Evolutionary conservation across 2,113 vertebrate genomes (phyloP).

Genomic region (Piprites chloris): DNA sequence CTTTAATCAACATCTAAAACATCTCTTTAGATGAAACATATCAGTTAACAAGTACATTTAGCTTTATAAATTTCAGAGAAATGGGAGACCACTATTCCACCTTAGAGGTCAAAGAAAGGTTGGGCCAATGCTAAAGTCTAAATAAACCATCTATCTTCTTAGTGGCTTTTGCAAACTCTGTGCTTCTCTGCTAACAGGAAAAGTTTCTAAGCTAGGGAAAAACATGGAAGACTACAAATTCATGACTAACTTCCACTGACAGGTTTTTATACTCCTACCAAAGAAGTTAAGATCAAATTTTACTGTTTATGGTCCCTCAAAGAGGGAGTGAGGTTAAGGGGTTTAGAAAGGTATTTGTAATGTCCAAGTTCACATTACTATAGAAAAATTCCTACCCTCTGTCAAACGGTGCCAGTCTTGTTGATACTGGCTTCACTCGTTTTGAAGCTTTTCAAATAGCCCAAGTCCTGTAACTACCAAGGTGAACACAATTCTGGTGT

Average conservation of each 20-base stretch:
- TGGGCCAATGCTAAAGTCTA: background rate
- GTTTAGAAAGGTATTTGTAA: background rate
- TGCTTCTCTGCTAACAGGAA: background rate
- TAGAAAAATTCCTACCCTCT: background rate
- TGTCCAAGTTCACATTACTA: background rate
- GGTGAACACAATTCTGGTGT: background rate
- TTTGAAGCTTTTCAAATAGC: background rate
- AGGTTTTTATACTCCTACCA: background rate
- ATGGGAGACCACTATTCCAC: background rate
- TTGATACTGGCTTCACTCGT: background rate
- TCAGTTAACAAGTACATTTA: background rate
- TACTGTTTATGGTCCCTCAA: background rate
- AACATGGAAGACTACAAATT: background rate
- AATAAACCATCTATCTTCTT: background rate
- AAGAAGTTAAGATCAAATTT: background rate
- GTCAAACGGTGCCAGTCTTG: background rate
- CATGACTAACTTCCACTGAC: background rate
- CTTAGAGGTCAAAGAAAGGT: background rate
- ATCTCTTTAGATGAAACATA: slow-evolving; percentile 2
- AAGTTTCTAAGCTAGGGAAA: background rate
- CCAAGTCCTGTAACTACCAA: background rate
- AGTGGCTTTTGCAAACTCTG: background rate
- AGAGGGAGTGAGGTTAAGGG: background rate
- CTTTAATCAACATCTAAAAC: background rate
- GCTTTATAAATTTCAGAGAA: background rate